Conservation (phyloP, 2,113 vertebrate species). For the Tympanuchus pallidicinctus region DNA sequence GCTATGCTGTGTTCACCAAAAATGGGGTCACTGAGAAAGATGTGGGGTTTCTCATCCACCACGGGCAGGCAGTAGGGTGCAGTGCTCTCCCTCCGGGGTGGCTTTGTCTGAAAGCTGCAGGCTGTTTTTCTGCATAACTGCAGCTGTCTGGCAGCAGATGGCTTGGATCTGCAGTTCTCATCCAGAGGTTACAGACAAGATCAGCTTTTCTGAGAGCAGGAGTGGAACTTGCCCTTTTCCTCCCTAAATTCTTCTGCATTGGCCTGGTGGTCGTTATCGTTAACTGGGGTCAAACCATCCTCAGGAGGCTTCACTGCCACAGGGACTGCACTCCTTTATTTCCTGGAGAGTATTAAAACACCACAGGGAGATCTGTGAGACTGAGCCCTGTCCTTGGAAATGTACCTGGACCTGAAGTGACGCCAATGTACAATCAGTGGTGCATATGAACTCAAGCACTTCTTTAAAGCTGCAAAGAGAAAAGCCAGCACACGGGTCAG, state of each 20-base stretch:
- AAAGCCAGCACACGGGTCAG: neutral
- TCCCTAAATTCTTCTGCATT: neutral
- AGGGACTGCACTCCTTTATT: neutral
- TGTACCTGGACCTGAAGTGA: neutral
- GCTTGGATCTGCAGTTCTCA: neutral
- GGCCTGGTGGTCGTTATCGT: neutral
- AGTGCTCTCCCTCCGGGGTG: neutral
- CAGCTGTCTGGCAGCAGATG: neutral
- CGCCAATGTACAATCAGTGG: neutral
- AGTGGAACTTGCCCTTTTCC: neutral
- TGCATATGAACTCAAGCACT: neutral
- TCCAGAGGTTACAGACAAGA: conserved; percentile 3
- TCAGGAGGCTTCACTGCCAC: neutral
- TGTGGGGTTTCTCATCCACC: neutral
- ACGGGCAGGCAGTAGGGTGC: neutral
- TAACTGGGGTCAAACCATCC: neutral
- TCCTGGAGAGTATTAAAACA: neutral
- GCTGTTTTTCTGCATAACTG: neutral
- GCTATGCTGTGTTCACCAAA: neutral
- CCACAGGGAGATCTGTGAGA: neutral
- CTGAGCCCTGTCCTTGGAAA: neutral
- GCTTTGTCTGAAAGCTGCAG: neutral
- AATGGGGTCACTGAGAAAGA: neutral
- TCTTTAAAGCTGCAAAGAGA: neutral
- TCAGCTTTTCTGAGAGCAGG: neutral